These are phyloP conservation scores for Agapornis roseicollis DNA, from an alignment of 2,113 vertebrate genomes.

Conservation along the genomic window DNA sequence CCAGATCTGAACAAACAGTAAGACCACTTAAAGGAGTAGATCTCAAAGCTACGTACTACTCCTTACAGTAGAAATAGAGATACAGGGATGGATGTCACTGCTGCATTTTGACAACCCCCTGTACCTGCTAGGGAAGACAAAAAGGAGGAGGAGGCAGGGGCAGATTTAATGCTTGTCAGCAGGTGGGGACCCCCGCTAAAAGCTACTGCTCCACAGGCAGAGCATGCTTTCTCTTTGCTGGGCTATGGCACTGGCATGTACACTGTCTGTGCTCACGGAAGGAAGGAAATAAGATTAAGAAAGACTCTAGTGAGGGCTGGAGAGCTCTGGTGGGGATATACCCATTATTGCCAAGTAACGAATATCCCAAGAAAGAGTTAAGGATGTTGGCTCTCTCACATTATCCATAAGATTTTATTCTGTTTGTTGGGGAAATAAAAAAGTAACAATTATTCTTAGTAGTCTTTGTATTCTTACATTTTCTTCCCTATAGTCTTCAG, in stretches of 20 bases:
- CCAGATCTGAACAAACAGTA: neutral
- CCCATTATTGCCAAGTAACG: accelerated
- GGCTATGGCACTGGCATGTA: neutral
- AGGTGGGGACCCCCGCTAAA: neutral
- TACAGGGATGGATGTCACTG: neutral
- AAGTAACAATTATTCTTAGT: neutral
- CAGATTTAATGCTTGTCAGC: neutral
- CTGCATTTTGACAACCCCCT: neutral
- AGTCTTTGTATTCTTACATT: neutral
- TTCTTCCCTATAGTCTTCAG: neutral
- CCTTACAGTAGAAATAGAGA: neutral
- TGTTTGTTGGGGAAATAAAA: neutral
- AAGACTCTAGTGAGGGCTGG: neutral
- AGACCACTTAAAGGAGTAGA: neutral
- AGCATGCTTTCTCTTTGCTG: neutral
- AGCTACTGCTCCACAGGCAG: neutral
- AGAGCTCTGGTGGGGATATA: neutral
- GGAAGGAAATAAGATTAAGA: neutral
- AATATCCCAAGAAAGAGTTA: neutral
- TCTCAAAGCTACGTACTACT: neutral
- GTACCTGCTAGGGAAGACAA: neutral
- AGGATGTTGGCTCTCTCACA: neutral
- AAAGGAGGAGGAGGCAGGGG: neutral
- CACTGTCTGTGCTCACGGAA: neutral
- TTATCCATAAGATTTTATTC: neutral